Evolutionary conservation across 2,113 vertebrate species (phyloP), one percentile per base, ranked within the genome.

Genomic region (Gopherus flavomarginatus): DNA sequence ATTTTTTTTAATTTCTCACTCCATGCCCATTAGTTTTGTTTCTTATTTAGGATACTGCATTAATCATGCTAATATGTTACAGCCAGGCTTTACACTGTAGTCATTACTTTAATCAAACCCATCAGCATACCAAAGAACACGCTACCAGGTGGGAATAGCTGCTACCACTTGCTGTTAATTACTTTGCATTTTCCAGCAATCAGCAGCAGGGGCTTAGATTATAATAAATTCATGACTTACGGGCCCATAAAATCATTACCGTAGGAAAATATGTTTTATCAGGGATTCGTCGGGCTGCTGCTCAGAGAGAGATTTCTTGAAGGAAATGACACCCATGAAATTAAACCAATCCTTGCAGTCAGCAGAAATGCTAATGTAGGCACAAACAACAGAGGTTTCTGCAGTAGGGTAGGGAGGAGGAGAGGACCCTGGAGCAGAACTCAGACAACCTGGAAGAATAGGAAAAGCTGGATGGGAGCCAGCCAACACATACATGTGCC

Each of bases 221-320:
- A 98, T 98, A 98, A 98, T 98, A 98, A 98, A 98, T 98, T 98
- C 98, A 98, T 98, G 98, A 98, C 98, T 98, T 98, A 98, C 98
- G 98, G 97, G 98, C 98, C 98, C 98, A 98, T 98, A 98, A 98
- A 98, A 98, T 98, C 98, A 98, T 98, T 98, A 98, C 98, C 91
- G 83, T 98, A 98, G 98, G 98, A 98, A 98, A 98, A 98, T 98
- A 98, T 98, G 98, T 98, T 98, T 98, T 98, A 98, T 98, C 97
- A 97, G 97, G 98, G 98, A 98, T 98, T 98, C 97, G 96, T 98
- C 86, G 97, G 98, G 98, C 98, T 69, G 91, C 98, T 98, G 98
- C 98, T 98, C 98, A 98, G 98, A 98, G 98, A 98, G 98, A 98
- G 98, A 98, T 98, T 98, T 98, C 98, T 98, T 98, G 98, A 98